Conservation (phyloP, 2,797 vertebrate genomes). For the Pipistrellus pipistrellus region DNA sequence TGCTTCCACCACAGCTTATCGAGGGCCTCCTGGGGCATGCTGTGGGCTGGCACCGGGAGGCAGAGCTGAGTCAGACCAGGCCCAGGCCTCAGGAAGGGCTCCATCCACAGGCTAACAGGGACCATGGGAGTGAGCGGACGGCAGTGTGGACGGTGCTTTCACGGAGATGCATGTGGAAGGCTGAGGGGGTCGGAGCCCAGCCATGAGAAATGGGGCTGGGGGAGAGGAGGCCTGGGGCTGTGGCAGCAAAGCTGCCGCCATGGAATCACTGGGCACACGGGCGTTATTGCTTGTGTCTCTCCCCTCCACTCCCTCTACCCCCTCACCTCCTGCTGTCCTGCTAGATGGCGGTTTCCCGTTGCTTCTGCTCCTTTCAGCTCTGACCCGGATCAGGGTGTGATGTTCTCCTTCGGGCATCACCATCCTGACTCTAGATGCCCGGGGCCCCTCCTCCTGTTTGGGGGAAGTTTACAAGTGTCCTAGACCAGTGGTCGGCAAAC, state of each 20-base stretch:
- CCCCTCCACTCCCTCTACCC: no score
- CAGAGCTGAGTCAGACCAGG: not conserved
- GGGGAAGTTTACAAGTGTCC: not conserved
- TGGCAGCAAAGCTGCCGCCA: fast-evolving
- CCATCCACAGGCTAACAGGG: fast-evolving
- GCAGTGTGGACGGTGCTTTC: not conserved
- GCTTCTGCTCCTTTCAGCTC: not conserved
- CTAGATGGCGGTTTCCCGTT: not conserved
- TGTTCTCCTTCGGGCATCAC: not conserved
- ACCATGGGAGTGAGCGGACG: fast-evolving
- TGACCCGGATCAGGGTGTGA: fast-evolving
- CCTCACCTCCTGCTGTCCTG: fast-evolving
- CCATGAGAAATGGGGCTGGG: fast-evolving
- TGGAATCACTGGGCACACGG: fast-evolving
- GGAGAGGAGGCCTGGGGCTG: not conserved
- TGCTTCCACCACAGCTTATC: fast-evolving
- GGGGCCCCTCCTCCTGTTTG: not conserved
- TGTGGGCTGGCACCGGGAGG: fast-evolving
- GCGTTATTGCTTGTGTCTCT: fast-evolving
- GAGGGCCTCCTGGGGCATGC: not conserved
- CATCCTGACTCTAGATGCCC: not conserved
- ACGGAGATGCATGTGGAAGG: fast-evolving
- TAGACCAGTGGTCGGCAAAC: no score
- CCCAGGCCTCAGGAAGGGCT: not conserved
- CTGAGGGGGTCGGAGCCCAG: not conserved